Conservation (phyloP, 2,888 invertebrate genomes). For the Augiades crinisus region DNA sequence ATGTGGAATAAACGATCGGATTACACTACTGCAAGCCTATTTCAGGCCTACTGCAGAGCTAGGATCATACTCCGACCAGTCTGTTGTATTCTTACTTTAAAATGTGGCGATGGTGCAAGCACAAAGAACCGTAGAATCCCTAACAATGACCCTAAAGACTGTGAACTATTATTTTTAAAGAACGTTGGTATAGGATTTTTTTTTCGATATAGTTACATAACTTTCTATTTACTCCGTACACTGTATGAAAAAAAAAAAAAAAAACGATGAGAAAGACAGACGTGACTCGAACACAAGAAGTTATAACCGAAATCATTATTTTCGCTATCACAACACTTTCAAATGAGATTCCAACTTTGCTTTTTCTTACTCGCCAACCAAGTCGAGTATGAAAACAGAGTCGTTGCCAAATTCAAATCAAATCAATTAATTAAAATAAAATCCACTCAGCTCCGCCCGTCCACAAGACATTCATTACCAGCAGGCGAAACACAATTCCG, state of each 20-base stretch:
- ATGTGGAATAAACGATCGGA: no score
- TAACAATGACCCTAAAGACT: no score
- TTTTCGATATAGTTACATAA: background rate
- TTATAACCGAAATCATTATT: constrained; percentile 17
- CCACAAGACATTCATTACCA: constrained; percentile 70
- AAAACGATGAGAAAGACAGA: background rate
- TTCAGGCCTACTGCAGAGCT: no score
- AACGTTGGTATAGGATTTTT: no score
- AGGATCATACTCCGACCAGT: no score
- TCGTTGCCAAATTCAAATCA: constrained; percentile 34
- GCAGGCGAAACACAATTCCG: constrained; percentile 58
- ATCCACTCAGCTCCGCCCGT: constrained; percentile 47
- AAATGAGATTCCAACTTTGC: constrained; percentile 26
- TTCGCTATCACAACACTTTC: constrained; percentile 13
- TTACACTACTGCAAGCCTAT: no score
- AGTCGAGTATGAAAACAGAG: constrained; percentile 25
- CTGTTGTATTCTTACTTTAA: no score
- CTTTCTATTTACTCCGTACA: no score
- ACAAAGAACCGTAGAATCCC: no score
- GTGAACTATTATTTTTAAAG: no score
- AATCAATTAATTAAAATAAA: constrained; percentile 59
- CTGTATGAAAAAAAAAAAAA: no score
- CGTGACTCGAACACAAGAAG: background rate
- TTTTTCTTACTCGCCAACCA: constrained; percentile 24
- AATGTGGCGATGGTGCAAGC: no score